Percentiles rank a stretch among this genome's conserved stretches.
These are phyloP conservation scores for Melopsittacus undulatus DNA, from an alignment of 2,797 vertebrate species.

Conservation along the genomic window DNA sequence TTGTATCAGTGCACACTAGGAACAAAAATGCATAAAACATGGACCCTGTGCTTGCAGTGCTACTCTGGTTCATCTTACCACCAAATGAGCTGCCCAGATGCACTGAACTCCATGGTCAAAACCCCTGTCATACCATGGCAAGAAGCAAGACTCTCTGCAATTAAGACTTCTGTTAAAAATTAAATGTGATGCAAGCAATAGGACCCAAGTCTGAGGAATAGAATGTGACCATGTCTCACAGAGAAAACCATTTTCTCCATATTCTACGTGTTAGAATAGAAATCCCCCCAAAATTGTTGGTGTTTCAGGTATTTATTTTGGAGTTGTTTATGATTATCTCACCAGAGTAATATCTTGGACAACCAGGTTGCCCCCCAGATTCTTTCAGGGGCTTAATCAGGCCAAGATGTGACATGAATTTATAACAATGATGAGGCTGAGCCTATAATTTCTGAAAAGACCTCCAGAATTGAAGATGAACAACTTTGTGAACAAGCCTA, in stretches of 20 bases:
- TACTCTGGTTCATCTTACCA: background rate
- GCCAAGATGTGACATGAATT: background rate
- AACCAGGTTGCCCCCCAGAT: background rate
- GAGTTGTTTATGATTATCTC: background rate
- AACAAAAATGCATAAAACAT: conserved; percentile 53
- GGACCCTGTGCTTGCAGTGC: background rate
- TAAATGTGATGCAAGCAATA: background rate
- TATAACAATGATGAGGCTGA: background rate
- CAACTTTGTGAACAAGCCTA: background rate
- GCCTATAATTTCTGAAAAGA: background rate
- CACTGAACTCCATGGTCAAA: background rate
- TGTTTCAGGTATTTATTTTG: background rate
- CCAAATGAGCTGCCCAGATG: background rate
- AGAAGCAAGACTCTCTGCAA: background rate
- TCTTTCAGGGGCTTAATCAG: background rate
- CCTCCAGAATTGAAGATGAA: background rate
- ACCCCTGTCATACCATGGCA: background rate
- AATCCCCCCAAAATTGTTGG: background rate
- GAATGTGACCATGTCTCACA: background rate
- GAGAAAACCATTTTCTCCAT: accelerated
- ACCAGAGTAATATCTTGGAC: background rate
- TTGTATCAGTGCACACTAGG: background rate
- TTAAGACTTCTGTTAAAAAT: background rate
- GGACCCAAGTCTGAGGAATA: background rate
- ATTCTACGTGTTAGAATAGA: background rate